Conservation (phyloP, 1,140 invertebrate genomes). For the Calliopsis andreniformis region DNA sequence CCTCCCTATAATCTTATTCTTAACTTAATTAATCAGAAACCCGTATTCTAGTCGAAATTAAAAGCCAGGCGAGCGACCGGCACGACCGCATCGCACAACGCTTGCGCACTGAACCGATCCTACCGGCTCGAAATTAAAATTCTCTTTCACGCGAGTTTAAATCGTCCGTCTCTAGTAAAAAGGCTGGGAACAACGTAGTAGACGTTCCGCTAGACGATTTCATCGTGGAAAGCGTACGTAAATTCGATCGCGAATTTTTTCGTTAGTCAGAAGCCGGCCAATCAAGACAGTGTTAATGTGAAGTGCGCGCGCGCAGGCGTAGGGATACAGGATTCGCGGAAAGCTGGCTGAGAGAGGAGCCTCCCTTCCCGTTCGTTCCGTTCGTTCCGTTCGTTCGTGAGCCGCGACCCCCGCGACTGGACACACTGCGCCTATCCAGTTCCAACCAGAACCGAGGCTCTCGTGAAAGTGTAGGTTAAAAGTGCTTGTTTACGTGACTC, state of each 20-base stretch:
- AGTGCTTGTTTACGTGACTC: conserved; percentile 63
- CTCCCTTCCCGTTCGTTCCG: conserved; percentile 62
- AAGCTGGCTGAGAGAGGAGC: conserved; percentile 61
- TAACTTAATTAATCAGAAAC: background rate
- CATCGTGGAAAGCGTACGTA: background rate
- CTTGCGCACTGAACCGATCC: conserved; percentile 35
- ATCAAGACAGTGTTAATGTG: conserved; percentile 45
- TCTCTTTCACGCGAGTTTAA: background rate
- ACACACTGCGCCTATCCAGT: conserved; percentile 64
- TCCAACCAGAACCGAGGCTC: conserved; percentile 54
- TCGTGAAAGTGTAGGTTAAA: conserved; percentile 65
- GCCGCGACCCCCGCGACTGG: conserved; percentile 67
- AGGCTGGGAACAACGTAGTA: background rate
- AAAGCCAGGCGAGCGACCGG: conserved; percentile 10
- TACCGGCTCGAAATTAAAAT: conserved; percentile 25
- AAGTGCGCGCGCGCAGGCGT: conserved; percentile 73
- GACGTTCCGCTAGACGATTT: background rate
- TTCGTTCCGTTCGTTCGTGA: conserved; percentile 51
- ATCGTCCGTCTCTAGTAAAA: background rate
- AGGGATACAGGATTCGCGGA: conserved; percentile 65
- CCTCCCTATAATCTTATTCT: background rate
- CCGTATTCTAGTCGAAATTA: conserved; percentile 21
- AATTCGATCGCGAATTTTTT: conserved; percentile 38
- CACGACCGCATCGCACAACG: conserved; percentile 39
- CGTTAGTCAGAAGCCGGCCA: conserved; percentile 32